Evolutionary conservation across 2,797 vertebrate genomes (phyloP), one percentile per base, ranked within the genome.

Genomic region (Peromyscus nudipes): DNA sequence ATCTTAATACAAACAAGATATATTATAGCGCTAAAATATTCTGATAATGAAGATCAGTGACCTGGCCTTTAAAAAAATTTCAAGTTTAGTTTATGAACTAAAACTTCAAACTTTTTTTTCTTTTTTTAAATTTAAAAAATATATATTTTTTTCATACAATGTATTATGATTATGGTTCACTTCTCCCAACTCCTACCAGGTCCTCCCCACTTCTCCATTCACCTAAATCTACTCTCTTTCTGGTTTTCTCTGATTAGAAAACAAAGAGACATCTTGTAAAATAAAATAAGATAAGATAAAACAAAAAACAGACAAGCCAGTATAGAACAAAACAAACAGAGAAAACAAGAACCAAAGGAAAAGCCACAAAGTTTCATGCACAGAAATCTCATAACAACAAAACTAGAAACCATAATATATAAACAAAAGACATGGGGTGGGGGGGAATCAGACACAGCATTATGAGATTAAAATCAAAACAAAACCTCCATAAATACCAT

Each of bases 1-100:
- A 37, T 6, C 14, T 29, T 92, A 57, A 29, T 71, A 62, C n/a
- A 73, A 73, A n/a, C 52, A 73, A 75, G 13, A 37, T 43, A 89
- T 40, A 86, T 75, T 67, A 3, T 69, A 90, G 49, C 7, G 0
- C 9, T 73, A 89, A 64, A 92, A 29, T 27, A 6, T n/a, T n/a
- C 65, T 46, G 52, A 17, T 55, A 64, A 55, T 73, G 62, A 11
- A 67, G n/a, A 71, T 89, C 57, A 92, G 69, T 67, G 5, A 65
- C 25, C 9, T 67, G 89, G 52, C 17, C 73, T 93, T 94, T 65
- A 95, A 67, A 43, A 34, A 92, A 86, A 88, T 92, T 60, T 69
- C 57, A 49, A 89, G 19, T 92, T 16, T 31, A 91, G 64, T 89
- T 85, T 43, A 95, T 34, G 84, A 96, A 96, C 82, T 84, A 88